Percentiles rank a stretch among this genome's conserved stretches.
phyloP scores from a whole-genome alignment of 2,888 invertebrate species.

The Drosophila falleni region DNA sequence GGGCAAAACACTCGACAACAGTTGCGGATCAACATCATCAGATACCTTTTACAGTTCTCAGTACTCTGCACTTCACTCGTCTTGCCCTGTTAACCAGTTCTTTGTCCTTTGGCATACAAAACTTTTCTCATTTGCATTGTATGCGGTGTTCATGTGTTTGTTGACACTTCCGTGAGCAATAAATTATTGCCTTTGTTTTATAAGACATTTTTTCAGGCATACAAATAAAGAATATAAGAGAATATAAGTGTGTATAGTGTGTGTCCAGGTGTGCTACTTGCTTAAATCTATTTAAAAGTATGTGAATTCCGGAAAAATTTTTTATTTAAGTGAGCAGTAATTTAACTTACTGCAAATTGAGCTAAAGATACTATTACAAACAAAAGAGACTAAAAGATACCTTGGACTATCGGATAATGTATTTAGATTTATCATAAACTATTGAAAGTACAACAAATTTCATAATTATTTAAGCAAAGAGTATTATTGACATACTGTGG shows the following conservation, averaged over 20 bases:
- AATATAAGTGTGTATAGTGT: not conserved
- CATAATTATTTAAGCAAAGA: too few species aligned
- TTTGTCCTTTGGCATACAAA: constrained; percentile 12
- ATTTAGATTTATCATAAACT: too few species aligned
- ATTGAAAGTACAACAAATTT: too few species aligned
- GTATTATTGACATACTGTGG: too few species aligned
- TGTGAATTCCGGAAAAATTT: constrained; percentile 5
- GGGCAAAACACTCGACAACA: constrained; percentile 29
- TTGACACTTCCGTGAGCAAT: constrained; percentile 14
- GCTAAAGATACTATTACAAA: too few species aligned
- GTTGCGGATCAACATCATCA: constrained; percentile 6
- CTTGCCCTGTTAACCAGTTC: constrained; percentile 7
- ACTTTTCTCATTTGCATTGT: constrained; percentile 57
- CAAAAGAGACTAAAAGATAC: too few species aligned
- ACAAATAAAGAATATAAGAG: too few species aligned
- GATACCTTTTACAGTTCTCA: not conserved
- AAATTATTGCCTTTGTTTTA: constrained; percentile 13
- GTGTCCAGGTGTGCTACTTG: not conserved
- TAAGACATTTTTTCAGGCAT: not conserved
- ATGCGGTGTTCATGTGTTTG: constrained; percentile 28
- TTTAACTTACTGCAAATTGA: not conserved
- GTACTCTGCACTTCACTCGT: not conserved
- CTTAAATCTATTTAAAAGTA: constrained; percentile 21
- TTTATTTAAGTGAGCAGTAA: not conserved
- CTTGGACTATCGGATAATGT: too few species aligned